These are phyloP conservation scores for Cantharis lateralis DNA, from an alignment of 2,888 invertebrate genomes.

Conservation along the genomic window DNA sequence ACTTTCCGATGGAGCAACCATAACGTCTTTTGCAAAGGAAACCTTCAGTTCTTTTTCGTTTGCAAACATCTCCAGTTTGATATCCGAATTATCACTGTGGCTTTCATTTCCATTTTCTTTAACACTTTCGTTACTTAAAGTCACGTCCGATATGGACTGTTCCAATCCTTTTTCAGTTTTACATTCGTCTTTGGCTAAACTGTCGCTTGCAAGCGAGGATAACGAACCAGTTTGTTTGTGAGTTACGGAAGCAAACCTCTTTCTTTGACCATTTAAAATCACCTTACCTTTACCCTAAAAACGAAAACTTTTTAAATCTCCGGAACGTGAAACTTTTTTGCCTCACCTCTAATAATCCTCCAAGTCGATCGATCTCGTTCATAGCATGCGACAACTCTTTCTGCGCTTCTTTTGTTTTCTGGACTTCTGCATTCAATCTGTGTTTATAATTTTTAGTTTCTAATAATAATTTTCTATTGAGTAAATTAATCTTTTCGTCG, in stretches of 20 bases:
- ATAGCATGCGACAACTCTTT: conserved; percentile 68
- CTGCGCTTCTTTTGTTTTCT: conserved; percentile 72
- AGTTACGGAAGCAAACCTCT: conserved; percentile 1
- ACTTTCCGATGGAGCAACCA: conserved; percentile 60
- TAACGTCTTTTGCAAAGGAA: conserved; percentile 52
- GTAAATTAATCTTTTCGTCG: conserved; percentile 66
- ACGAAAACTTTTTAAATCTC: neutral
- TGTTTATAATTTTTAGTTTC: conserved; percentile 77
- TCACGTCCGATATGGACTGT: neutral
- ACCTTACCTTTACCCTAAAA: conserved; percentile 34
- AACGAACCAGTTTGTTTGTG: conserved; percentile 15
- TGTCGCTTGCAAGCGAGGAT: conserved; percentile 7
- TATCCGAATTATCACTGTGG: conserved; percentile 26
- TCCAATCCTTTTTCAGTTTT: neutral
- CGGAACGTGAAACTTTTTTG: neutral
- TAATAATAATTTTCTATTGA: conserved; percentile 71
- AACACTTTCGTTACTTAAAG: neutral
- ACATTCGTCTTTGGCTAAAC: neutral
- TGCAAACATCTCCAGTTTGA: conserved; percentile 51
- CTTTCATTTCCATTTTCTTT: neutral
- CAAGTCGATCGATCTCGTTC: conserved; percentile 65
- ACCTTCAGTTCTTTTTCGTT: conserved; percentile 46
- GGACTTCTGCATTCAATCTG: conserved; percentile 70
- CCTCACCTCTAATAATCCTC: conserved; percentile 65
- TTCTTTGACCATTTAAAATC: conserved; percentile 1